Conservation (phyloP, 2,888 invertebrate species). For the Chrysomela aeneicollis region DNA sequence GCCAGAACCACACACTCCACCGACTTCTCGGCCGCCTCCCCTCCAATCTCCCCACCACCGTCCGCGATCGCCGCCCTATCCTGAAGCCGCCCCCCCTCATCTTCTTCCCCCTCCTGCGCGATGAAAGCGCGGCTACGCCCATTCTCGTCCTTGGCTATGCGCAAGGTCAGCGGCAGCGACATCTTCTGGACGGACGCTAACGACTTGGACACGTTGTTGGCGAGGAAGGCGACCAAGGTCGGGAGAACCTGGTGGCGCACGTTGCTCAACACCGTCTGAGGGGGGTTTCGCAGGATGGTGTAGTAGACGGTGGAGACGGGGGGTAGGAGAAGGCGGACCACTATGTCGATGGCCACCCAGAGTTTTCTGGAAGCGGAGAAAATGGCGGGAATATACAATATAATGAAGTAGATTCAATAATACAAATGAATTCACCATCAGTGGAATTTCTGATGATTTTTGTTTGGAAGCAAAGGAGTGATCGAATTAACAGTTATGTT, state of each 20-base stretch:
- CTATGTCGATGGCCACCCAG: constrained; percentile 53
- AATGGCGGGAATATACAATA: too few relatives aligned
- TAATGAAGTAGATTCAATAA: too few relatives aligned
- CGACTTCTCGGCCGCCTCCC: constrained; percentile 53
- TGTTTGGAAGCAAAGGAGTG: too few relatives aligned
- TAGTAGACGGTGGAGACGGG: constrained; percentile 57
- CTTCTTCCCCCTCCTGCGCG: constrained; percentile 21
- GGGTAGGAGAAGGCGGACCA: constrained; percentile 55
- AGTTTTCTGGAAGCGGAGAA: constrained; percentile 54
- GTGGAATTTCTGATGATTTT: too few relatives aligned
- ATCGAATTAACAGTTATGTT: too few relatives aligned
- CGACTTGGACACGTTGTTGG: constrained; percentile 57
- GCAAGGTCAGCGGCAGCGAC: constrained; percentile 45
- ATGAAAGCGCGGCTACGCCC: constrained; percentile 25
- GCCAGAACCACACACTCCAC: constrained; percentile 58
- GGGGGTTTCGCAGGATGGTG: constrained; percentile 56
- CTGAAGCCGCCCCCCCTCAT: constrained; percentile 18
- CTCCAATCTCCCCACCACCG: constrained; percentile 13
- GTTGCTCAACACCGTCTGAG: constrained; percentile 54
- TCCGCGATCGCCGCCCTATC: constrained; percentile 25
- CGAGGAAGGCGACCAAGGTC: constrained; percentile 56
- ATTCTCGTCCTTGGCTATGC: constrained; percentile 30
- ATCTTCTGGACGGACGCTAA: constrained; percentile 58
- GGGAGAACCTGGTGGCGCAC: constrained; percentile 56
- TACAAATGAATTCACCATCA: too few relatives aligned